These are phyloP conservation scores for Helarctos malayanus DNA, from an alignment of 2,797 vertebrate species.

Conservation along the genomic window DNA sequence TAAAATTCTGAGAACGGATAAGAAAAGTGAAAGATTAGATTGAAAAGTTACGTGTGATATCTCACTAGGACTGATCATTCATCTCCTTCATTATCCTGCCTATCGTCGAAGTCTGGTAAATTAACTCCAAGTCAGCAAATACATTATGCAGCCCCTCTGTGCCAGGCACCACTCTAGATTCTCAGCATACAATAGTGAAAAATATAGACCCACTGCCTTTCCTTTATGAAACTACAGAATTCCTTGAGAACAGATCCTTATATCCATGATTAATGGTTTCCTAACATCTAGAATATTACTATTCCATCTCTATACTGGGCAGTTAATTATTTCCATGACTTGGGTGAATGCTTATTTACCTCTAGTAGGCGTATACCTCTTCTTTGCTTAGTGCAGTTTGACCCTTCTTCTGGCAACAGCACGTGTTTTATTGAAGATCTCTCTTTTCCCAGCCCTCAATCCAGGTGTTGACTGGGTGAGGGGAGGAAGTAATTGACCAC, in stretches of 20 bases:
- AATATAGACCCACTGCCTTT: neutral
- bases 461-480: neutral
- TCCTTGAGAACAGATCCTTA: neutral
- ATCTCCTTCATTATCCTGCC: neutral
- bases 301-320: neutral
- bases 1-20: neutral
- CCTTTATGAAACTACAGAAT: neutral
- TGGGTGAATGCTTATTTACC: neutral
- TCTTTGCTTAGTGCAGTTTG: neutral
- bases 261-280: neutral
- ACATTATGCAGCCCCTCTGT: neutral
- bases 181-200: neutral
- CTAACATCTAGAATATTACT: neutral
- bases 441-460: neutral
- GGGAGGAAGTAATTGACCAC: neutral
- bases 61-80: neutral
- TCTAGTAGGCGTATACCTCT: neutral
- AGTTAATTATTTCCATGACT: neutral
- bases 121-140: neutral
- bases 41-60: neutral
- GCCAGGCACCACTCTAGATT: neutral
- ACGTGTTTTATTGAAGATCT: neutral
- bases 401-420: neutral
- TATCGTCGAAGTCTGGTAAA: neutral
- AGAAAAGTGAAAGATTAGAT: neutral